A percentile compares a stretch with the other conserved stretches of the same genome.
These are phyloP conservation scores for Chrysogorgia sp. DNA, from an alignment of 92 coral and sea anemone genomes.

Conservation along the genomic window DNA sequence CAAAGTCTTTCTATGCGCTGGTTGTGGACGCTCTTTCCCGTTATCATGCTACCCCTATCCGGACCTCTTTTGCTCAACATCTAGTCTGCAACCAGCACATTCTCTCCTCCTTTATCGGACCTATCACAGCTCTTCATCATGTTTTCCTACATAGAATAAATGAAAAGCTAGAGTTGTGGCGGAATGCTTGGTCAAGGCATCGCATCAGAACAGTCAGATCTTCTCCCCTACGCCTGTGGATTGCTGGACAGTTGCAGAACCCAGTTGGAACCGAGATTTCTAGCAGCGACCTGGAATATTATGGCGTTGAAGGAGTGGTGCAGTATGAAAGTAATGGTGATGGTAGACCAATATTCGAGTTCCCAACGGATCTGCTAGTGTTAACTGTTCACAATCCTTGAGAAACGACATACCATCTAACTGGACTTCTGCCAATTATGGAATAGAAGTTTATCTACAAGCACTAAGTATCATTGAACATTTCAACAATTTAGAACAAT, in stretches of 20 bases:
- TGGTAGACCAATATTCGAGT: conserved; percentile 61
- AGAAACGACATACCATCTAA: conserved; percentile 48
- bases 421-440: conserved; percentile 60
- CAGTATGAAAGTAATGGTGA: conserved; percentile 37
- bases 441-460: conserved; percentile 58
- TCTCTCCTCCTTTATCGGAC: conserved; percentile 56
- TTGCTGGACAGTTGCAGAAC: conserved; percentile 68
- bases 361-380: conserved; percentile 46
- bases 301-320: conserved; percentile 61
- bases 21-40: conserved; percentile 53
- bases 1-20: conserved; percentile 45
- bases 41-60: conserved; percentile 54
- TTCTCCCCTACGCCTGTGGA: conserved; percentile 69
- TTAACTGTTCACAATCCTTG: conserved; percentile 47
- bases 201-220: conserved; percentile 65
- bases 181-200: conserved; percentile 67
- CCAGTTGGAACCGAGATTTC: conserved; percentile 58
- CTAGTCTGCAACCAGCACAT: conserved; percentile 53
- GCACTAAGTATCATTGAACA: conserved; percentile 54
- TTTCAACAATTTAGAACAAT: too few relatives aligned
- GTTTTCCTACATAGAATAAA: conserved; percentile 64
- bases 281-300: conserved; percentile 36
- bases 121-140: conserved; percentile 67
- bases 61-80: conserved; percentile 50
- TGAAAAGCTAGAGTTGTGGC: conserved; percentile 66